A percentile compares a stretch with the other conserved stretches of the same genome.
These are phyloP conservation scores for Protaetia brevitarsis DNA, from an alignment of 1,140 invertebrate genomes.

Conservation along the genomic window DNA sequence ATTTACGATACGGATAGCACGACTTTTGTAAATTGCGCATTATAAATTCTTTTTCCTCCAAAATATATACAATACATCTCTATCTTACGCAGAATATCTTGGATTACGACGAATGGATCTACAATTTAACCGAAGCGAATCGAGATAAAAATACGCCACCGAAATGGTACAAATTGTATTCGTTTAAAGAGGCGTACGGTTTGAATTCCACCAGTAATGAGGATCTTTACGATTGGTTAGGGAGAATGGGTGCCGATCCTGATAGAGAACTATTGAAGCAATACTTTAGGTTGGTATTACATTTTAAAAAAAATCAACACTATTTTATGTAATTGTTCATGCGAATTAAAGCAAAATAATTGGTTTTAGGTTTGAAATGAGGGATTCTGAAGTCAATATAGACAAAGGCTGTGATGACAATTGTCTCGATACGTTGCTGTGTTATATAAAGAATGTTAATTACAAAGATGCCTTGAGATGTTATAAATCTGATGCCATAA, in stretches of 20 bases:
- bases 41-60: not conserved
- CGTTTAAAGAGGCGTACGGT: constrained; percentile 56
- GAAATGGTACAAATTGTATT: constrained; percentile 53
- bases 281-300: constrained; percentile 32
- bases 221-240: constrained; percentile 51
- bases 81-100: constrained; percentile 50
- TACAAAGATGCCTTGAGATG: constrained; percentile 26
- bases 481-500: not conserved
- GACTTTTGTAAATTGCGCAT: constrained; percentile 58
- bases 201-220: constrained; percentile 52
- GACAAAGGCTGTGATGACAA: constrained; percentile 23
- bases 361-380: constrained; percentile 12
- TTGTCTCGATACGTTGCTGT: constrained; percentile 23
- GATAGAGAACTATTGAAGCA: constrained; percentile 27
- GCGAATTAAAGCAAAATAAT: too few species aligned
- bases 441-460: constrained; percentile 27
- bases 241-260: constrained; percentile 45
- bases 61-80: not conserved
- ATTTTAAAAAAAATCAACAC: not conserved
- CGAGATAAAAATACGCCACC: constrained; percentile 43
- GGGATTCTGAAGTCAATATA: constrained; percentile 26
- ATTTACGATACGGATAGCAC: constrained; percentile 65
- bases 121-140: constrained; percentile 62
- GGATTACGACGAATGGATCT: constrained; percentile 61
- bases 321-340: not conserved